A percentile compares a stretch with the other conserved stretches of the same genome.
phyloP scores from a whole-genome alignment of 2,888 invertebrate species.

The Spicauda simplicius region DNA sequence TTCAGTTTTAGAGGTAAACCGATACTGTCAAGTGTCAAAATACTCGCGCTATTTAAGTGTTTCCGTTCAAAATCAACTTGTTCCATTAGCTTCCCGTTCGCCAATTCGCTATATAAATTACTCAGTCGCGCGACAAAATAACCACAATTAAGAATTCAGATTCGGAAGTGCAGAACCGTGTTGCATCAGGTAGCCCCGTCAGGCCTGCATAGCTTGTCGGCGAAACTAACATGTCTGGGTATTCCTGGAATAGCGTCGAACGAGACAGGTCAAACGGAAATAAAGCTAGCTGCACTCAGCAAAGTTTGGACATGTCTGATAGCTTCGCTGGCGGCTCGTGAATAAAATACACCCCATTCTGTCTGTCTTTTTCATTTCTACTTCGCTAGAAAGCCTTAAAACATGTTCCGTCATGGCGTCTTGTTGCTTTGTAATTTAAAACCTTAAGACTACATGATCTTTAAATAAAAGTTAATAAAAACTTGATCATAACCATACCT shows the following conservation, averaged over 20 bases:
- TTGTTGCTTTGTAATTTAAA: not conserved
- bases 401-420: conserved; percentile 1
- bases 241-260: conserved; percentile 76
- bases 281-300: conserved; percentile 79
- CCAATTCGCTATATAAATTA: conserved; percentile 74
- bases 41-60: not conserved
- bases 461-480: not conserved
- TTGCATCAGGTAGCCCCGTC: conserved; percentile 68
- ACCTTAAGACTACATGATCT: conserved; percentile 2
- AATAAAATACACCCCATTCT: conserved; percentile 73
- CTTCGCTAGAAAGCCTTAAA: conserved; percentile 40
- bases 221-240: conserved; percentile 76
- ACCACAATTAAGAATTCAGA: conserved; percentile 78
- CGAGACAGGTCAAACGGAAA: conserved; percentile 81
- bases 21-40: too few species aligned
- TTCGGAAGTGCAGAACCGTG: conserved; percentile 77
- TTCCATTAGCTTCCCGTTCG: conserved; percentile 60
- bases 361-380: conserved; percentile 56
- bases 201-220: conserved; percentile 73
- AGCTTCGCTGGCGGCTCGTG: conserved; percentile 72
- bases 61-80: conserved; percentile 51
- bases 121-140: conserved; percentile 58
- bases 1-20: too few species aligned
- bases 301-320: conserved; percentile 80
- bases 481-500: not conserved